Conservation (phyloP, 2,888 invertebrate species). For the Drosophila demipolita region DNA sequence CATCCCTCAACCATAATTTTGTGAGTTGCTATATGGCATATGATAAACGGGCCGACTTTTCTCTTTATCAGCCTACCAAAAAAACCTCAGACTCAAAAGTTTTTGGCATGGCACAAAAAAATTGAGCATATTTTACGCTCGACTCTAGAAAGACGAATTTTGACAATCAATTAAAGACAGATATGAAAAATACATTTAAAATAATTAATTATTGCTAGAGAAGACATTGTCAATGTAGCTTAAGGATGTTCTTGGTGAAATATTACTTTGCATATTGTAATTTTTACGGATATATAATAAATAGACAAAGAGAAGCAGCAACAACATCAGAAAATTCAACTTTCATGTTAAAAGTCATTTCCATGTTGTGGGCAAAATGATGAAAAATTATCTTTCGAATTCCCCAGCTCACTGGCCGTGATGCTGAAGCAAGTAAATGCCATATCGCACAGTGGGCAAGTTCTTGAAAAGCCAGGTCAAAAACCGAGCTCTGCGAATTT, state of each 20-base stretch:
- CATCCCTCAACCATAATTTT: constrained; percentile 31
- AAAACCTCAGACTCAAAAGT: constrained; percentile 45
- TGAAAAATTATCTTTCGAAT: constrained; percentile 70
- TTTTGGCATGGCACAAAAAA: constrained; percentile 11
- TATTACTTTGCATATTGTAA: constrained; percentile 39
- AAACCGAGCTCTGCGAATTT: not conserved
- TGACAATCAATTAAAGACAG: not conserved
- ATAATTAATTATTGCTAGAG: constrained; percentile 51
- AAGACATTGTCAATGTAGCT: constrained; percentile 26
- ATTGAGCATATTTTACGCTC: constrained; percentile 3
- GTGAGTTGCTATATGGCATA: constrained; percentile 10
- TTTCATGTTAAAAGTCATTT: constrained; percentile 60
- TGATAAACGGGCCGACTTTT: not conserved
- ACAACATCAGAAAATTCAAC: constrained; percentile 23
- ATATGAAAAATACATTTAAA: constrained; percentile 10
- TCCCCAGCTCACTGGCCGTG: constrained; percentile 23
- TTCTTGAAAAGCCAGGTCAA: not conserved
- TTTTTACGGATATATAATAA: constrained; percentile 29
- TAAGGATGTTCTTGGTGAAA: constrained; percentile 39
- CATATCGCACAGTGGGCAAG: constrained; percentile 16
- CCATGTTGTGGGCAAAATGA: constrained; percentile 45
- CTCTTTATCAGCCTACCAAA: constrained; percentile 4
- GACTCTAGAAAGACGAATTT: not conserved
- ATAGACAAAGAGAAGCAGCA: not conserved
- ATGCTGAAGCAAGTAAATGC: not conserved